A percentile compares a stretch with the other conserved stretches of the same genome.
Conservation (phyloP, 2,113 vertebrate species). For the Phycodurus eques region DNA sequence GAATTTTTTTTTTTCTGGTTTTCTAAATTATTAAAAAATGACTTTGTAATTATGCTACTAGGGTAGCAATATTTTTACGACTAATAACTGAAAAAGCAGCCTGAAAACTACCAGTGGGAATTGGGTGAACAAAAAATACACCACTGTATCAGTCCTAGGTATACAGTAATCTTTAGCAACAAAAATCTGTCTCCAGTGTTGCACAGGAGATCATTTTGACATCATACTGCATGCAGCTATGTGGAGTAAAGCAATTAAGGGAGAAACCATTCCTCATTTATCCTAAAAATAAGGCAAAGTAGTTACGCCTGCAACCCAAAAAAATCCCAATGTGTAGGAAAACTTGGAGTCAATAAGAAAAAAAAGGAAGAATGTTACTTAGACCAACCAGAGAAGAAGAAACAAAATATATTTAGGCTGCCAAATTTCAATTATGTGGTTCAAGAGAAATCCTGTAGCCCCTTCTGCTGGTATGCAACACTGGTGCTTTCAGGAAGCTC, state of each 20-base stretch:
- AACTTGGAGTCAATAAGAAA: neutral
- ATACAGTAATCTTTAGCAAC: neutral
- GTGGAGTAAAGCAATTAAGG: neutral
- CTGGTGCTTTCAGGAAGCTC: neutral
- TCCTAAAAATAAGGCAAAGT: neutral
- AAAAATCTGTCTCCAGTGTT: neutral
- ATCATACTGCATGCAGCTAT: neutral
- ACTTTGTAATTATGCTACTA: too few species aligned
- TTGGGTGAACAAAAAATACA: too few species aligned
- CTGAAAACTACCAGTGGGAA: too few species aligned
- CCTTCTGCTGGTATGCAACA: conserved; percentile 55
- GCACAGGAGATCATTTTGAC: neutral
- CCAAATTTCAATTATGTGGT: neutral
- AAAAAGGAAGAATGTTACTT: neutral
- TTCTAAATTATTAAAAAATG: neutral
- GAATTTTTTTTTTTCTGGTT: conserved; percentile 2
- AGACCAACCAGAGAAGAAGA: neutral
- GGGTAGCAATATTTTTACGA: too few species aligned
- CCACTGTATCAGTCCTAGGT: neutral
- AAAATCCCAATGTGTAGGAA: neutral
- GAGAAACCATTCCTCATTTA: neutral
- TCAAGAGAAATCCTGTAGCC: conserved; percentile 42
- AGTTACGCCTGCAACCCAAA: neutral
- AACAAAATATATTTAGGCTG: neutral
- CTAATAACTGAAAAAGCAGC: too few species aligned